Conservation (phyloP, 2,888 invertebrate genomes). For the Odontocolon sp. region DNA sequence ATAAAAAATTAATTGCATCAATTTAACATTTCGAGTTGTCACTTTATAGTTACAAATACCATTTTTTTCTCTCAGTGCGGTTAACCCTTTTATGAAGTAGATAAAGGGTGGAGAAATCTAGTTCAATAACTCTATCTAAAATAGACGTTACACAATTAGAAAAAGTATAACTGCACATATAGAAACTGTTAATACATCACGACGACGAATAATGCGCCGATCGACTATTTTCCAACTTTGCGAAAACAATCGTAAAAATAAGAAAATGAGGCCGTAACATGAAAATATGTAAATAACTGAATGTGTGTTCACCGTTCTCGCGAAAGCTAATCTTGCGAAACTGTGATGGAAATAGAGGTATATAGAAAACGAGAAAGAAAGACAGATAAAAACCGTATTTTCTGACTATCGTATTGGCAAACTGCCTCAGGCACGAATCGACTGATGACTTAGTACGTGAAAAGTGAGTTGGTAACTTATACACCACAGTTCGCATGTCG, state of each 20-base stretch:
- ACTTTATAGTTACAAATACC: too few species aligned
- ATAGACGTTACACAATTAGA: not conserved
- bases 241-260: conserved; percentile 21
- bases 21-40: too few species aligned
- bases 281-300: conserved; percentile 37
- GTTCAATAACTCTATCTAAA: too few species aligned
- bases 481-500: not conserved
- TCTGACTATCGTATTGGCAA: conserved; percentile 31
- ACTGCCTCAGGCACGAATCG: conserved; percentile 55
- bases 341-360: conserved; percentile 1
- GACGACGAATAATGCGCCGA: conserved; percentile 14
- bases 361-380: conserved; percentile 16
- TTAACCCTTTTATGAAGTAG: too few species aligned
- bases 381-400: conserved; percentile 29
- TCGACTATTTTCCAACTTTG: conserved; percentile 25
- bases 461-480: conserved; percentile 20
- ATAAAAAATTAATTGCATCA: too few species aligned
- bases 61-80: too few species aligned
- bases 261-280: conserved; percentile 27
- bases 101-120: too few species aligned
- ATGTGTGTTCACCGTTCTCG: not conserved
- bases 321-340: conserved; percentile 30
- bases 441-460: conserved; percentile 37
- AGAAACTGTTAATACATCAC: too few species aligned
- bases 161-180: too few species aligned